Evolutionary conservation across 2,888 invertebrate genomes (phyloP), one percentile per base, ranked within the genome.

Genomic region (Parnassius orleans): DNA sequence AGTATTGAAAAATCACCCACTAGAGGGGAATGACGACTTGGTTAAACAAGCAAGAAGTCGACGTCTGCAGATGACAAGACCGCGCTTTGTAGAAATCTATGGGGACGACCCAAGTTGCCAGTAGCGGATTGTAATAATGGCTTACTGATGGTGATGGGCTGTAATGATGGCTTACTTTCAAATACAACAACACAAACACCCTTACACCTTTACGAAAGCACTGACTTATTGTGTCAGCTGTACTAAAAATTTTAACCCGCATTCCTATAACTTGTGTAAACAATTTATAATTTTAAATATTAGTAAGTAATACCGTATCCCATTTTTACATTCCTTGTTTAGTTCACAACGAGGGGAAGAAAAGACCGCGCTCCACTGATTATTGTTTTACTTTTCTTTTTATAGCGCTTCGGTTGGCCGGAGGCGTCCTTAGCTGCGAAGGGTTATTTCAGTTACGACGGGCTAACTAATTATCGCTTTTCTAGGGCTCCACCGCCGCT

Each of bases 311-410:
- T 33, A 69, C 68, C 69, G 69, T 66, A 63, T 63, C 63, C 54
- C 62, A 61, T 65, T 53, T 51, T 57, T 53, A 57, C 42, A 53
- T 62, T 61, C 56, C 57, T 57, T 42, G 42, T 63, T 60, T 53
- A 59, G 60, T 63, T 66, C 53, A 57, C 60, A 60, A 63, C 66
- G 55, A 67, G 72, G 73, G 72, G 70, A 67, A 70, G 62, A 60
- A 69, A 68, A 68, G 70, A 70, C 69, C 75, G 66, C 77, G 81
- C 77, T 81, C 72, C 71, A 78, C 76, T 84, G 84, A 83, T 83
- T 84, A 85, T 85, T 86, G 86, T 86, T 87, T 86, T 81, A 87
- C 76, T 84, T 81, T 76, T 83, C 79, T 84, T 86, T 87, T 87
- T 86, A 86, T 81, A 75, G 79, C 77, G 47, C 64, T 46, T 55